Base-by-base conservation (phyloP, 2,888 invertebrate species). In the Bhutanitis thaidina region DNA sequence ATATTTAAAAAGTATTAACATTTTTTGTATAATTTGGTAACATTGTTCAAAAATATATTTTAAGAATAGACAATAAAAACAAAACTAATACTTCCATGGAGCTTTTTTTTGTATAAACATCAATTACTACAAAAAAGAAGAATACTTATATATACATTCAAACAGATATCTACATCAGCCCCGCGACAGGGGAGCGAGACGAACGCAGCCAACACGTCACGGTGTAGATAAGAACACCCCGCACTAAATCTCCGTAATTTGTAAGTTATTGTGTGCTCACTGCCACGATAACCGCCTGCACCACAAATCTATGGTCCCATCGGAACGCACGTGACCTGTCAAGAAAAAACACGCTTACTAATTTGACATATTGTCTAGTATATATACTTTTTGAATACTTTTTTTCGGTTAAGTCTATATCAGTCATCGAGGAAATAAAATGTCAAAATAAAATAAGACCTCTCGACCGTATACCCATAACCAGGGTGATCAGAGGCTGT, bases 221-320 rank as follows among this genome's bases (percentile, higher is more conserved):
- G 7, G 46, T 7, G 14, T 25, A 49, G 55, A 63, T 60, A 63
- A 60, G 52, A 37, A 37, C 36, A 43, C 54, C 49, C 60, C 58
- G 58, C 54, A 51, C 49, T 55, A 58, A 49, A 61, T 60, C 71
- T 70, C 65, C 70, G 67, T 72, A 73, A 79, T 80, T 79, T 77
- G 77, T 78, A 71, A 75, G 71, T 70, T 69, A 71, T 68, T 72
- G 74, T 76, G 57, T 56, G 59, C 58, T 58, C 56, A 55, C 46
- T 49, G 59, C 46, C 49, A 40, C 47, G 54, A 55, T 54, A 59
- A 53, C 53, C 38, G 47, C 48, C 51, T 25, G 41, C 53, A 46
- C 52, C 52, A 58, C 55, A 59, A 60, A 62, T 56, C 59, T 54
- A 50, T 41, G 29, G 44, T 44, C 53, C 47, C 43, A 39, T 47